Evolutionary conservation across 1,140 invertebrate genomes (phyloP), one percentile per base, ranked within the genome.

Genomic region (Cherax destructor): DNA sequence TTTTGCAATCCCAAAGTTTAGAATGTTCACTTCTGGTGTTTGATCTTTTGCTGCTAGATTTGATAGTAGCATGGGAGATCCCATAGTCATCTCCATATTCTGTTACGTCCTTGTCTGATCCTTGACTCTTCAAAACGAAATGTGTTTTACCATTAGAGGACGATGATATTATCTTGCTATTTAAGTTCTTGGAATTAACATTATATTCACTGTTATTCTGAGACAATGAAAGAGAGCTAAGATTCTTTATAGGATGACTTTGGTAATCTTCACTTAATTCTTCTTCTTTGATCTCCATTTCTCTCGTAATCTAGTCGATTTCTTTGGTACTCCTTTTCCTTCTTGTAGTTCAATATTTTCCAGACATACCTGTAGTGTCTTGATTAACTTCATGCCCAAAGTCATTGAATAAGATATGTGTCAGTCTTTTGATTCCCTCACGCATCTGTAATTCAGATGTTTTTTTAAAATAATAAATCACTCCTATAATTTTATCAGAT

Each of bases 231-330:
- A 50, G 13, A 50, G 49, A 6, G 21, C 49, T 24, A 50, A 41
- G n/a, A 5, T 47, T 24, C 13, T 41, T 47, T 50, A 13, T 10
- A 16, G 49, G 52, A 56, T 59, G 52, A 83, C 80, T 59, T 50
- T 18, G 47, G 92, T 86, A 16, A 80, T 5, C 47, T 80, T n/a
- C 61, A 21, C 61, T 65, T 65, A 21, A 65, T 11, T 65, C 18
- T 65, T 65, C 61, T 18, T 65, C 61, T 65, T 21, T 65, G 16
- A 11, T 65, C 61, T 65, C 61, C 61, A 65, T 65, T 65, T 65
- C 61, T 65, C 61, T 1, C 18, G 61, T 5, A 65, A 5, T 21
- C 61, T 65, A 18, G 21, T 0, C 11, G 21, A 21, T 5, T 65
- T 65, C 21, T 65, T 21, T 65, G 16, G 21, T 5, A 21, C 61